A percentile compares a stretch with the other conserved stretches of the same genome.
phyloP scores from a whole-genome alignment of 2,888 invertebrate genomes.

The Protonemura montana region DNA sequence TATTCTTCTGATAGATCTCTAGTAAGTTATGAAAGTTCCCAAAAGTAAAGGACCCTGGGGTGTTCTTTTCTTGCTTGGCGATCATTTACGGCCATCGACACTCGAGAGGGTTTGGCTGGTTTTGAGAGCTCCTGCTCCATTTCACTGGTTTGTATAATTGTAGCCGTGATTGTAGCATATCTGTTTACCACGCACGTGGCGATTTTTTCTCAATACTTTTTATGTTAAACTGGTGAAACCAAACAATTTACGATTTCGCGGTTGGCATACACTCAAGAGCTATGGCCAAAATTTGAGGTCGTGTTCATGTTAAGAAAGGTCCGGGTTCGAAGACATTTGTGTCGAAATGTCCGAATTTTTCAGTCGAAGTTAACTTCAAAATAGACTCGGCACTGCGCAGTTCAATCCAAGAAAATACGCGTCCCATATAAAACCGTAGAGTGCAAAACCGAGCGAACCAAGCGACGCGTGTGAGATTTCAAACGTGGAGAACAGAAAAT shows the following conservation, averaged over 20 bases:
- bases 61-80: too few relatives aligned
- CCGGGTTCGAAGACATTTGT: neutral
- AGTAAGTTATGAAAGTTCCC: too few relatives aligned
- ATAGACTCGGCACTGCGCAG: neutral
- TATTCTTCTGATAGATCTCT: too few relatives aligned
- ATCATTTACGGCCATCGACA: too few relatives aligned
- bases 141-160: too few relatives aligned
- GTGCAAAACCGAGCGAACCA: neutral
- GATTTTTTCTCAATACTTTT: neutral
- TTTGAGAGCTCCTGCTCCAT: too few relatives aligned
- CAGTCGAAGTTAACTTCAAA: neutral
- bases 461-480: neutral
- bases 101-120: too few relatives aligned
- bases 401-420: neutral
- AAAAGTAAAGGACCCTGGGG: too few relatives aligned
- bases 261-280: neutral
- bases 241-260: neutral
- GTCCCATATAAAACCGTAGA: neutral
- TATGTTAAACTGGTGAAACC: neutral
- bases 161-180: too few relatives aligned
- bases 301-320: neutral
- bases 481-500: neutral
- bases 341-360: neutral
- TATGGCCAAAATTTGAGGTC: neutral
- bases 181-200: too few relatives aligned